phyloP scores from a whole-genome alignment of 2,113 vertebrate genomes.

The Aegithalos caudatus region DNA sequence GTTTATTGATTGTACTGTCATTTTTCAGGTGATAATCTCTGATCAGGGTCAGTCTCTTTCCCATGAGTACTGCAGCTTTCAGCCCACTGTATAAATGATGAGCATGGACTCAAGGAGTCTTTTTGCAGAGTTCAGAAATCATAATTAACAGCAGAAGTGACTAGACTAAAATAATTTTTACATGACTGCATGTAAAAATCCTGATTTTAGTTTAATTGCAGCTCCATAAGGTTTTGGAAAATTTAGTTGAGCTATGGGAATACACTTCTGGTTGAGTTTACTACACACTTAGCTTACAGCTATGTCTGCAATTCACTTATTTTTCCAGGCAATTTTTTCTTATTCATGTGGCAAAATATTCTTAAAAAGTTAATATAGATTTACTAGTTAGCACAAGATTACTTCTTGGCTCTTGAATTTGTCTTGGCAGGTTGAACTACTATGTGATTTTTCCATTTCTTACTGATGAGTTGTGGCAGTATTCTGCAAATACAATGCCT shows the following conservation, averaged over 20 bases:
- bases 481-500: neutral
- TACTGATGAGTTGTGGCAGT: neutral
- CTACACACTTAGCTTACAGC: neutral
- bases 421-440: neutral
- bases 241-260: neutral
- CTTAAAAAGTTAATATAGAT: neutral
- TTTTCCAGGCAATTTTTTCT: neutral
- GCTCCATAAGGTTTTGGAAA: neutral
- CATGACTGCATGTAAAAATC: neutral
- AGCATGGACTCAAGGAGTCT: neutral
- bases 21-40: conserved; percentile 30
- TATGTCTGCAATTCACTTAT: neutral
- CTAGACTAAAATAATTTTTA: neutral
- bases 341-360: neutral
- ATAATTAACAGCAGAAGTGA: neutral
- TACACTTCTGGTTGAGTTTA: neutral
- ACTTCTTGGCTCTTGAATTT: neutral
- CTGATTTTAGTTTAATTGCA: neutral
- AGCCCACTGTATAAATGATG: neutral
- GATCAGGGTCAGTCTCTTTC: neutral
- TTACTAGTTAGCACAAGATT: neutral
- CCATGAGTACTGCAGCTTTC: neutral
- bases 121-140: neutral
- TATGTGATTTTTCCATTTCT: neutral
- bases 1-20: conserved; percentile 45